Conservation (phyloP, 1,140 invertebrate species). For the Trichogramma pretiosum region DNA sequence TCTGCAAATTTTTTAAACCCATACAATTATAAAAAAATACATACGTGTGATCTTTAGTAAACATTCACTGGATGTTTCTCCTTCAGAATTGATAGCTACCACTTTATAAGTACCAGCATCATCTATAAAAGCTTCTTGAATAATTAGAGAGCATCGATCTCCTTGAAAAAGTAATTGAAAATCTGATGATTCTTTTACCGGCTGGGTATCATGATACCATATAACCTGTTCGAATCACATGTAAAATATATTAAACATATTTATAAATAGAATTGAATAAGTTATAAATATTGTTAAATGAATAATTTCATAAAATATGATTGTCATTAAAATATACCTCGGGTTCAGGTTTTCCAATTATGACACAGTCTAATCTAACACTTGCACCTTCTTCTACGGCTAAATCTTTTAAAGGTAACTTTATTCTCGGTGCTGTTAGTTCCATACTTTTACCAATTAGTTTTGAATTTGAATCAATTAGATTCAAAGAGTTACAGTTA, state of each 20-base stretch:
- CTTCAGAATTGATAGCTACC: conserved; percentile 70
- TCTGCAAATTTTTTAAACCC: too few relatives aligned
- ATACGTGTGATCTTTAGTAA: conserved; percentile 50
- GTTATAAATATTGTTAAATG: not conserved
- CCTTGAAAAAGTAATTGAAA: conserved; percentile 72
- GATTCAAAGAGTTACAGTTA: too few relatives aligned
- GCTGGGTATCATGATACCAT: conserved; percentile 76
- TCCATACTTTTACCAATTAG: conserved; percentile 53
- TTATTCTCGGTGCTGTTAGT: conserved; percentile 62
- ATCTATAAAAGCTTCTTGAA: conserved; percentile 64
- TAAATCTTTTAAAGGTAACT: conserved; percentile 60
- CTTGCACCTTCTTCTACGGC: conserved; percentile 62
- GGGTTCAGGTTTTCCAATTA: conserved; percentile 76
- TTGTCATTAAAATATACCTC: too few relatives aligned
- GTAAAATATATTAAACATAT: conserved; percentile 5
- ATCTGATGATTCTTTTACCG: conserved; percentile 77
- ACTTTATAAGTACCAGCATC: conserved; percentile 74
- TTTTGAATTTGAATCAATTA: too few relatives aligned
- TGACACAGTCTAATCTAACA: conserved; percentile 68
- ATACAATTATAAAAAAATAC: not conserved
- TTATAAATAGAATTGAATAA: conserved; percentile 9
- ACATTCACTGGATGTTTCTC: conserved; percentile 68
- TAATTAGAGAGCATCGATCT: conserved; percentile 69
- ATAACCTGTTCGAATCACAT: conserved; percentile 54
- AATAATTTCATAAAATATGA: too few relatives aligned